These are phyloP conservation scores for Martes martes DNA, from an alignment of 2,113 vertebrate genomes.

Conservation along the genomic window DNA sequence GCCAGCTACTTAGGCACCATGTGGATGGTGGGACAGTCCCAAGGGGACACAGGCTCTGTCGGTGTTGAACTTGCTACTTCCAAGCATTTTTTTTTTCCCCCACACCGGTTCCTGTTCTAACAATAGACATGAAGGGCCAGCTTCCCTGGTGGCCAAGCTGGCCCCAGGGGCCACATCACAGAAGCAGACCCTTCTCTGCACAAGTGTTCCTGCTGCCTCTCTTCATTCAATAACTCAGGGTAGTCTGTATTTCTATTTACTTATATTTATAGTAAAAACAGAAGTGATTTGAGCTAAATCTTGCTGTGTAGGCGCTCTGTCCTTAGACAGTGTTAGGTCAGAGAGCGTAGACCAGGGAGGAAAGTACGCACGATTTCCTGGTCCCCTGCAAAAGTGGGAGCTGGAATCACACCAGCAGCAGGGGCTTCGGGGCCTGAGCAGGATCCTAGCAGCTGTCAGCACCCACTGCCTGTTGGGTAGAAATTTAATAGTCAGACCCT, in stretches of 20 bases:
- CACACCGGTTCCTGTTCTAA: not conserved
- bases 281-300: not conserved
- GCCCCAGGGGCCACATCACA: fast-evolving
- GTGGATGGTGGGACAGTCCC: fast-evolving
- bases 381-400: not conserved
- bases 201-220: not conserved
- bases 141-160: not conserved
- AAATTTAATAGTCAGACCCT: not conserved
- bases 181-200: fast-evolving
- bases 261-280: not conserved
- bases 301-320: not conserved
- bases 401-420: not conserved
- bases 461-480: not conserved
- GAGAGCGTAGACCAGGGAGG: not conserved
- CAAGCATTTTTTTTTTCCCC: not conserved
- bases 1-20: not conserved
- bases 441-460: not conserved
- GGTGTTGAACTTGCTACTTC: not conserved
- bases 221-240: fast-evolving
- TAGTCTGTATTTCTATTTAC: fast-evolving
- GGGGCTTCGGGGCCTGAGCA: not conserved
- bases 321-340: not conserved
- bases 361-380: fast-evolving
- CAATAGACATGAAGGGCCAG: not conserved
- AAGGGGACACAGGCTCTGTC: too few species aligned